phyloP scores from a whole-genome alignment of 2,888 invertebrate genomes.

The Agapetus fuscipes region DNA sequence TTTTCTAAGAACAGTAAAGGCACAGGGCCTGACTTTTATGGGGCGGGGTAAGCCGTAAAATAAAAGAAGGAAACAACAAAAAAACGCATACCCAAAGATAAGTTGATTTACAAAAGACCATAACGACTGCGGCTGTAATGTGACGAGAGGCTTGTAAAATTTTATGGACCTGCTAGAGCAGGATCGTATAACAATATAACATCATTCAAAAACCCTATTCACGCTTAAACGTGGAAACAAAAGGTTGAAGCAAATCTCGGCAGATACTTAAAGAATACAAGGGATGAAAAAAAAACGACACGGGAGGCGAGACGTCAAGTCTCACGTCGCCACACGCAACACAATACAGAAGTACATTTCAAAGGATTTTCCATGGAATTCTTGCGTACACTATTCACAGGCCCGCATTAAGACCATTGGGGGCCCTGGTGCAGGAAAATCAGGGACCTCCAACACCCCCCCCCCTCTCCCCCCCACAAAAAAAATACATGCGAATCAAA shows the following conservation, averaged over 20 bases:
- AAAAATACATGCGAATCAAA: no score
- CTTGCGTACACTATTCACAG: background rate
- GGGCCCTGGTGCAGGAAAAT: no score
- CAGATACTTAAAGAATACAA: conserved; percentile 3
- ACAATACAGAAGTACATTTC: background rate
- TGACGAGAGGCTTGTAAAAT: conserved; percentile 14
- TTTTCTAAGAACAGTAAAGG: conserved; percentile 11
- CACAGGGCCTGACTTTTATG: conserved; percentile 12
- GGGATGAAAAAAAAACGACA: conserved; percentile 5
- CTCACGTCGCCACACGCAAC: no score
- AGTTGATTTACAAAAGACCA: conserved; percentile 14
- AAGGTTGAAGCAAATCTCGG: background rate
- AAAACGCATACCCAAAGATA: conserved; percentile 10
- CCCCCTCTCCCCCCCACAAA: no score
- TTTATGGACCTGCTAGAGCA: conserved; percentile 13
- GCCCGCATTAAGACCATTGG: no score
- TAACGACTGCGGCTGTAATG: conserved; percentile 10
- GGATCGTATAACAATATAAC: conserved; percentile 5
- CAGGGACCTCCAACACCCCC: no score
- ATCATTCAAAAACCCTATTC: background rate
- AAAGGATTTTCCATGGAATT: background rate
- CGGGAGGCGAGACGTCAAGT: conserved; percentile 10
- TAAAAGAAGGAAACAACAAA: conserved; percentile 9
- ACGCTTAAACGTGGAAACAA: conserved; percentile 1
- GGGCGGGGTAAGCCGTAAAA: conserved; percentile 6